Conservation (phyloP, 1,140 invertebrate genomes). For the Pectinophora gossypiella region DNA sequence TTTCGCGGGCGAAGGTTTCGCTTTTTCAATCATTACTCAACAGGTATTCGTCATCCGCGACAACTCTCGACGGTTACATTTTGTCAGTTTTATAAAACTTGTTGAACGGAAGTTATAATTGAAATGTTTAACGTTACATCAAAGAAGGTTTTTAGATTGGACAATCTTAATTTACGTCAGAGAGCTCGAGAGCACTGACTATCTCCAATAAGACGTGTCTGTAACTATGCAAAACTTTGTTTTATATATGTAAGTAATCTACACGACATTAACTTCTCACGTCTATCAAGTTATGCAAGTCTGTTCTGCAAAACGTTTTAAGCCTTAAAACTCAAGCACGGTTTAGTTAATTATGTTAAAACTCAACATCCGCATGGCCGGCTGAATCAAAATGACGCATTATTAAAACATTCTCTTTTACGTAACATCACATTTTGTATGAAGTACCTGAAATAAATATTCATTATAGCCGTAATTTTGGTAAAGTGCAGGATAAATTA, state of each 20-base stretch:
- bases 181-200: too few species aligned
- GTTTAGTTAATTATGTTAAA: too few species aligned
- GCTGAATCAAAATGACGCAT: background rate
- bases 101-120: too few species aligned
- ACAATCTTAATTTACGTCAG: background rate
- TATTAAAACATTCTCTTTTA: background rate
- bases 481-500: too few species aligned
- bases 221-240: background rate
- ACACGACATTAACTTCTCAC: background rate
- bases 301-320: background rate
- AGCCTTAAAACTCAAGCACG: background rate
- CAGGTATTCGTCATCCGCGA: slow-evolving; percentile 50
- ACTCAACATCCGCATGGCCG: background rate
- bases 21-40: slow-evolving; percentile 64
- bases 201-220: too few species aligned
- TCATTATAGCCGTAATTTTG: too few species aligned
- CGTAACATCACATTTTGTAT: background rate
- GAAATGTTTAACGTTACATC: too few species aligned
- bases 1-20: slow-evolving; percentile 58
- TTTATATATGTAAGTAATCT: background rate
- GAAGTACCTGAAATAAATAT: too few species aligned
- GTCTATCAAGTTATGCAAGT: background rate
- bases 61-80: too few species aligned
- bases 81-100: too few species aligned
- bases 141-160: background rate